Percentiles rank a stretch among this genome's conserved stretches.
Conservation (phyloP, 2,113 vertebrate species). For the Channa maculata region DNA sequence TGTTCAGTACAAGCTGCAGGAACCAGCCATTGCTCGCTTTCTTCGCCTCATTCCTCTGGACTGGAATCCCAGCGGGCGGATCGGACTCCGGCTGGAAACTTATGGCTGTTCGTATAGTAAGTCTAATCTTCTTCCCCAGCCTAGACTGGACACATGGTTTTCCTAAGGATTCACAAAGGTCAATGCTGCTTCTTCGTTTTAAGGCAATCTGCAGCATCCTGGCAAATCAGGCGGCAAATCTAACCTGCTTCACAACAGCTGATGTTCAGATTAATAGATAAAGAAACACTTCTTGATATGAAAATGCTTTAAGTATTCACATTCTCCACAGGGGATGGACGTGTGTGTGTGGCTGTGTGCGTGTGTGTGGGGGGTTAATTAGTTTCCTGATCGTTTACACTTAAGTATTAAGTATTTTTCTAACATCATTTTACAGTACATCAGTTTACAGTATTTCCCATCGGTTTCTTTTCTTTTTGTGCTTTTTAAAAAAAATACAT, state of each 20-base stretch:
- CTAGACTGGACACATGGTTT: too few species aligned
- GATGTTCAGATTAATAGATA: neutral
- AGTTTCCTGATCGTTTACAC: too few species aligned
- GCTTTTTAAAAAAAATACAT: too few species aligned
- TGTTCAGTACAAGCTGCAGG: slow-evolving; percentile 76
- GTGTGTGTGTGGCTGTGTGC: too few species aligned
- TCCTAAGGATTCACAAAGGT: too few species aligned
- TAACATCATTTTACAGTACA: too few species aligned
- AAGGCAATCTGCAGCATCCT: neutral
- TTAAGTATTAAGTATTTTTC: too few species aligned
- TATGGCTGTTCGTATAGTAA: slow-evolving; percentile 74
- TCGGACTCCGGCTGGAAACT: slow-evolving; percentile 74
- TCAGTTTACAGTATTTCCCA: too few species aligned
- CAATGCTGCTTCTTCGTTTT: neutral
- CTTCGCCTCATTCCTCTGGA: slow-evolving; percentile 73
- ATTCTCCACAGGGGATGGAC: too few species aligned
- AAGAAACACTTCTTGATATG: neutral
- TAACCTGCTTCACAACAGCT: neutral
- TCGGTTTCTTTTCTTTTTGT: too few species aligned
- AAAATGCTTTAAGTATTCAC: too few species aligned
- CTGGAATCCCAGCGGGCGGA: slow-evolving; percentile 74
- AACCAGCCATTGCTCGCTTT: slow-evolving; percentile 67
- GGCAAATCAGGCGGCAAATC: neutral
- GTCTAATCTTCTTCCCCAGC: neutral
- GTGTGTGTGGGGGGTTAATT: too few species aligned